Percentiles rank a stretch among this genome's conserved stretches.
phyloP scores from a whole-genome alignment of 2,113 vertebrate species.

The Rattus norvegicus region DNA sequence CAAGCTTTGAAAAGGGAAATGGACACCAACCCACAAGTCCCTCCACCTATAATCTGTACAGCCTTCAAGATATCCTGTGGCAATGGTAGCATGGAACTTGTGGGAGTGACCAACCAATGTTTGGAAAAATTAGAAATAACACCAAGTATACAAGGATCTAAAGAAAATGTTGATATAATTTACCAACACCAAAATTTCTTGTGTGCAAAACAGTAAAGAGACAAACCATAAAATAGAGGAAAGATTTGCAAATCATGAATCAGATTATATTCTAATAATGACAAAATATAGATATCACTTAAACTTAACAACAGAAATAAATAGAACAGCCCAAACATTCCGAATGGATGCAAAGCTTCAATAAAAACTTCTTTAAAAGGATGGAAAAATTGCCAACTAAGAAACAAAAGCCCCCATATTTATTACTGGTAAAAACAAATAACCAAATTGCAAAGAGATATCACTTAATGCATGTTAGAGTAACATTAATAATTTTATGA shows the following conservation, averaged over 20 bases:
- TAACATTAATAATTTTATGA: neutral
- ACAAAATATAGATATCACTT: neutral
- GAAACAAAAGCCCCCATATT: neutral
- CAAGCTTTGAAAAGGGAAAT: neutral
- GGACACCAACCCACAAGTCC: neutral
- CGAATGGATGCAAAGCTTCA: neutral
- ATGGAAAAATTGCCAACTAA: neutral
- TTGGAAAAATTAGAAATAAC: neutral
- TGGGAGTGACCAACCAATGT: neutral
- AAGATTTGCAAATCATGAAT: neutral
- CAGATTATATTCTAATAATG: neutral
- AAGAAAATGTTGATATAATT: neutral
- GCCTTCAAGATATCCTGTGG: neutral
- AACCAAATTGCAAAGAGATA: neutral
- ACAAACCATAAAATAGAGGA: neutral
- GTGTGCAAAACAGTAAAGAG: neutral
- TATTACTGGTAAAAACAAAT: neutral
- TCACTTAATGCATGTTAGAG: neutral
- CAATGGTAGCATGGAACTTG: neutral
- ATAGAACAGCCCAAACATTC: neutral
- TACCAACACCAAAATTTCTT: neutral
- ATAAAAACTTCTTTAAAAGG: neutral
- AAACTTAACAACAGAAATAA: neutral
- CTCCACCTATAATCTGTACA: neutral
- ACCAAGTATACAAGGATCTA: neutral